A percentile compares a stretch with the other conserved stretches of the same genome.
Conservation (phyloP, 2,113 vertebrate species). For the Myotis davidii region DNA sequence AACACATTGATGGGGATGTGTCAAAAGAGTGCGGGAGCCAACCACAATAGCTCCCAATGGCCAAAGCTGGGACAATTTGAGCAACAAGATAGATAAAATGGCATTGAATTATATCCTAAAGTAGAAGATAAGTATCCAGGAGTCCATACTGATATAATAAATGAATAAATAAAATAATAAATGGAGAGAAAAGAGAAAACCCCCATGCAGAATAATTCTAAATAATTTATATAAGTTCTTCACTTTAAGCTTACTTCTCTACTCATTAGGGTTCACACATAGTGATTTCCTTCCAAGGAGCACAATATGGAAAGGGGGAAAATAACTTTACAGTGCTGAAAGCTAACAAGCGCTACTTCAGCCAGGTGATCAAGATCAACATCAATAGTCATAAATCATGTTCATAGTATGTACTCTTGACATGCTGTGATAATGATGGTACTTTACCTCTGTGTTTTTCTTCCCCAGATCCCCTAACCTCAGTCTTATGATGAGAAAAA, state of each 20-base stretch:
- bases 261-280: background rate
- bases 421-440: slow-evolving; percentile 6
- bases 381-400: background rate
- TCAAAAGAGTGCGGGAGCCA: background rate
- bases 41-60: background rate
- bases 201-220: background rate
- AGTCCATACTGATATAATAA: background rate
- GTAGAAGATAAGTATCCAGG: background rate
- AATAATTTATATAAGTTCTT: background rate
- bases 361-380: background rate
- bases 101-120: background rate
- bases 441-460: background rate
- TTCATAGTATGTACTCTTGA: background rate
- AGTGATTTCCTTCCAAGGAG: background rate
- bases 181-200: background rate
- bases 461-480: background rate
- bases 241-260: background rate
- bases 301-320: background rate
- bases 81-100: background rate
- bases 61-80: background rate
- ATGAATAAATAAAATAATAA: background rate
- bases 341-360: background rate
- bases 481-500: background rate
- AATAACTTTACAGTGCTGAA: background rate
- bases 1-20: background rate